Percentiles rank a stretch among this genome's conserved stretches.
These are phyloP conservation scores for Stictocephala bisonia DNA, from an alignment of 2,888 invertebrate species.

Conservation along the genomic window DNA sequence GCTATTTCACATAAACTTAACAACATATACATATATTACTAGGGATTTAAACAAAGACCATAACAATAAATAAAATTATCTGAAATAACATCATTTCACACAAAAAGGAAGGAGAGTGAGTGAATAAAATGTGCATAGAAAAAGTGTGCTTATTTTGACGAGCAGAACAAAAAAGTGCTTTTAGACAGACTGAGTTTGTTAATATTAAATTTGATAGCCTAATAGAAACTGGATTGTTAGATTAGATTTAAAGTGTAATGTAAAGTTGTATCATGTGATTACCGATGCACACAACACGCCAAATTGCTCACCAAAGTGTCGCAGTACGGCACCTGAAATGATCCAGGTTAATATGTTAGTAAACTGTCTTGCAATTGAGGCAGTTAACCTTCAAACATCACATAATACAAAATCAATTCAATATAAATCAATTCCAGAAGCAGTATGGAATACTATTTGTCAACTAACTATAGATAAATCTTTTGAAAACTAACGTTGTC, in stretches of 20 bases:
- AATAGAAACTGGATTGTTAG: conserved; percentile 37
- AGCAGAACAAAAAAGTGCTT: conserved; percentile 34
- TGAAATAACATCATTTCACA: too few species aligned
- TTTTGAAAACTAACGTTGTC: too few species aligned
- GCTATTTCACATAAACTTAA: too few species aligned
- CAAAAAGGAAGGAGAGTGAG: conserved; percentile 22
- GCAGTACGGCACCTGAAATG: conserved; percentile 88
- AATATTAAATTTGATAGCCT: conserved; percentile 45
- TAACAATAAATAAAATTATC: too few species aligned
- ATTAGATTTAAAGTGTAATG: conserved; percentile 39
- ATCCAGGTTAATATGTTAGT: conserved; percentile 63
- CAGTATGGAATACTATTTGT: too few species aligned
- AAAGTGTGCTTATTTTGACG: conserved; percentile 35
- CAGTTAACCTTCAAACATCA: conserved; percentile 37
- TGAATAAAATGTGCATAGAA: conserved; percentile 34
- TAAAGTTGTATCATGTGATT: conserved; percentile 63
- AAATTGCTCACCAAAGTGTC: conserved; percentile 95
- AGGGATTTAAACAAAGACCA: too few species aligned
- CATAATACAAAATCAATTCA: conserved; percentile 47
- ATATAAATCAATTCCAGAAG: too few species aligned
- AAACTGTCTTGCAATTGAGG: conserved; percentile 34
- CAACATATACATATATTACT: too few species aligned
- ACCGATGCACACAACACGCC: conserved; percentile 96
- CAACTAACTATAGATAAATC: too few species aligned
- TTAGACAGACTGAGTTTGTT: conserved; percentile 33